Conservation (phyloP, 2,888 invertebrate genomes). For the Dendrolimus houi region DNA sequence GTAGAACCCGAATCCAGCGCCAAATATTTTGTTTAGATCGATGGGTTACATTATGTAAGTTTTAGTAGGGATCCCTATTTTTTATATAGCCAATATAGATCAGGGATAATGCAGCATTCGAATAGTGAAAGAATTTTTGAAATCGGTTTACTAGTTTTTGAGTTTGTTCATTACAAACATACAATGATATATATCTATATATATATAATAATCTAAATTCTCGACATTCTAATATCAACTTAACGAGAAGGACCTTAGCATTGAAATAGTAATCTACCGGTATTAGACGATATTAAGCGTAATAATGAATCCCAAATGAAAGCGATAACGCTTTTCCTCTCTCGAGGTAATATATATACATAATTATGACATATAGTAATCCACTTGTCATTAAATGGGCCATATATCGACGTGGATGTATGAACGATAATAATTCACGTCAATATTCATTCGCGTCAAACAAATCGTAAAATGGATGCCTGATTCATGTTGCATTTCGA, state of each 20-base stretch:
- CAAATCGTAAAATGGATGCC: slow-evolving; percentile 47
- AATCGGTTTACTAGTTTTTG: too few species aligned
- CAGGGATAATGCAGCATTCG: too few species aligned
- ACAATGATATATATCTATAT: too few species aligned
- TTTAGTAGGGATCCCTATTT: too few species aligned
- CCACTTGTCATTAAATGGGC: slow-evolving; percentile 45
- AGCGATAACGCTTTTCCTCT: slow-evolving; percentile 44
- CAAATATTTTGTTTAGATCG: too few species aligned
- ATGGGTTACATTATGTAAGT: too few species aligned
- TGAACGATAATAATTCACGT: slow-evolving; percentile 47
- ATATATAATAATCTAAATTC: too few species aligned
- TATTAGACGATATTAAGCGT: slow-evolving; percentile 12
- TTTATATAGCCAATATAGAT: too few species aligned
- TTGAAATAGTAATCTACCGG: slow-evolving; percentile 12
- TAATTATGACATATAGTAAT: slow-evolving; percentile 29
- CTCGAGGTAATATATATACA: slow-evolving; percentile 11
- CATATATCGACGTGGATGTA: slow-evolving; percentile 28
- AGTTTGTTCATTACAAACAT: too few species aligned
- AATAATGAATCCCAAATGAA: slow-evolving; percentile 45
- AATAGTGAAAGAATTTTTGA: too few species aligned
- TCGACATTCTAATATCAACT: slow-evolving; percentile 2
- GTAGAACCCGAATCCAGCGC: too few species aligned
- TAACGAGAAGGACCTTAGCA: slow-evolving; percentile 4
- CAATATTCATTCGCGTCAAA: slow-evolving; percentile 53
- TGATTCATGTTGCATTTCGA: slow-evolving; percentile 18